Evolutionary conservation across 2,113 vertebrate genomes (phyloP).

Genomic region (Cebidichthys violaceus): DNA sequence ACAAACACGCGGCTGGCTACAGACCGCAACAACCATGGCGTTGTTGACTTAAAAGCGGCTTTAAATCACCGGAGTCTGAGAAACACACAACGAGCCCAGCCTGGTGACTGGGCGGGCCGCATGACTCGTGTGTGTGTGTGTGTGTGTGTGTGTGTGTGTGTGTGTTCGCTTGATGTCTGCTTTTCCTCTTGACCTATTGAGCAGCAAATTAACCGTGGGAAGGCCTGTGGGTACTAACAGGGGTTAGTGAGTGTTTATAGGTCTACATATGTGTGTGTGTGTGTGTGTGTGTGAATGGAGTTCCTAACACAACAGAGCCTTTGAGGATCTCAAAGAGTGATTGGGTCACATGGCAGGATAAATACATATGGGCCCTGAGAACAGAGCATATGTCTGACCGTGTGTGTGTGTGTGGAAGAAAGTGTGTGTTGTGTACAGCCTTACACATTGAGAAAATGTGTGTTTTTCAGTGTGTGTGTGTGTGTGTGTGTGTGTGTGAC

Average conservation of each 20-base stretch:
- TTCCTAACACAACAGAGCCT: constrained; percentile 63
- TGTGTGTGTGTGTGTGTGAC: constrained; percentile 27
- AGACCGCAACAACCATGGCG: constrained; percentile 12
- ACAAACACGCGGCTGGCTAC: constrained; percentile 4
- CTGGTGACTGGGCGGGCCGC: constrained; percentile 17
- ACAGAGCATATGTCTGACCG: constrained; percentile 53
- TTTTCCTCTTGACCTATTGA: constrained; percentile 73
- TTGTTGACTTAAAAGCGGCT: constrained; percentile 35
- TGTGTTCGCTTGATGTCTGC: constrained; percentile 51
- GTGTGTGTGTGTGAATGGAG: constrained; percentile 20
- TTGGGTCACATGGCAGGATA: constrained; percentile 67
- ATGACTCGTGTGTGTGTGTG: constrained; percentile 33
- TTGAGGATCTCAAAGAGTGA: constrained; percentile 68
- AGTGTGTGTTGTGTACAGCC: constrained; percentile 19
- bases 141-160: too few species aligned
- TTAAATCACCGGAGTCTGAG: constrained; percentile 43
- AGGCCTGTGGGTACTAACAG: constrained; percentile 34
- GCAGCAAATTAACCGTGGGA: constrained; percentile 73
- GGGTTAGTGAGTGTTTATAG: constrained; percentile 60
- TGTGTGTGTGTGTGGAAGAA: constrained; percentile 14
- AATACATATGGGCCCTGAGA: constrained; percentile 65
- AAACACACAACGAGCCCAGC: constrained; percentile 21
- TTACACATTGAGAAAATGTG: constrained; percentile 3
- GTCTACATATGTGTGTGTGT: background rate
- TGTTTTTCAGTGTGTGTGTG: constrained; percentile 18